Evolutionary conservation across 2,888 invertebrate genomes (phyloP).

Genomic region (Anagyrus pseudococci): DNA sequence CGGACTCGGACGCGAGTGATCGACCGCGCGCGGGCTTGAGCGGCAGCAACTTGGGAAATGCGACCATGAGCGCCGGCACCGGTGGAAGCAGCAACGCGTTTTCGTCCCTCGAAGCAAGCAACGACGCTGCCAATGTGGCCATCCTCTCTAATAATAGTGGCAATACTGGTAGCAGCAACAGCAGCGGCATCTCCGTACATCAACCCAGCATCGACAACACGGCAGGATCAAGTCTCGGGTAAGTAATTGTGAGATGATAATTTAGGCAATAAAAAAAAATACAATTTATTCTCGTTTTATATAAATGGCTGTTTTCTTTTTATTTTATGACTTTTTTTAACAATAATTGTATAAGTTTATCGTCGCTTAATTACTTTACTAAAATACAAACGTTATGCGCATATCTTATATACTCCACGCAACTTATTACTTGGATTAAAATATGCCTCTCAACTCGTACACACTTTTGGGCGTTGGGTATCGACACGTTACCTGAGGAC

Average conservation of each 20-base stretch:
- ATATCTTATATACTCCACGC: too few relatives aligned
- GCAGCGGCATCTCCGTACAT: slow-evolving; percentile 51
- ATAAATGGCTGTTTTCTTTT: too few relatives aligned
- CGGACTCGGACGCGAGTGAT: neutral
- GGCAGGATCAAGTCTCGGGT: slow-evolving; percentile 46
- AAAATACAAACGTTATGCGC: too few relatives aligned
- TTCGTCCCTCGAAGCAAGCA: slow-evolving; percentile 18
- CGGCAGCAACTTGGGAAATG: neutral
- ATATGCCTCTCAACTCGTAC: too few relatives aligned
- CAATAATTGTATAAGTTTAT: too few relatives aligned
- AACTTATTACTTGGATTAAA: too few relatives aligned
- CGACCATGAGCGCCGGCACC: slow-evolving; percentile 3
- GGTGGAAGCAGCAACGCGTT: neutral
- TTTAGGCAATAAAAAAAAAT: too few relatives aligned
- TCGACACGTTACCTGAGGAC: too few relatives aligned
- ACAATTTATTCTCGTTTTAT: too few relatives aligned
- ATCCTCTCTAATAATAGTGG: neutral
- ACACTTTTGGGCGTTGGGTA: too few relatives aligned
- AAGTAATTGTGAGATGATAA: slow-evolving; percentile 39
- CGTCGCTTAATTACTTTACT: too few relatives aligned
- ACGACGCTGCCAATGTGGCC: slow-evolving; percentile 1
- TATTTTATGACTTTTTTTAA: too few relatives aligned
- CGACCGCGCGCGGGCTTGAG: slow-evolving; percentile 41
- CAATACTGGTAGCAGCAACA: slow-evolving; percentile 39
- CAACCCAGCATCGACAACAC: slow-evolving; percentile 43